Conservation (phyloP, 1,140 invertebrate genomes). For the Dendrolimus punctatus region DNA sequence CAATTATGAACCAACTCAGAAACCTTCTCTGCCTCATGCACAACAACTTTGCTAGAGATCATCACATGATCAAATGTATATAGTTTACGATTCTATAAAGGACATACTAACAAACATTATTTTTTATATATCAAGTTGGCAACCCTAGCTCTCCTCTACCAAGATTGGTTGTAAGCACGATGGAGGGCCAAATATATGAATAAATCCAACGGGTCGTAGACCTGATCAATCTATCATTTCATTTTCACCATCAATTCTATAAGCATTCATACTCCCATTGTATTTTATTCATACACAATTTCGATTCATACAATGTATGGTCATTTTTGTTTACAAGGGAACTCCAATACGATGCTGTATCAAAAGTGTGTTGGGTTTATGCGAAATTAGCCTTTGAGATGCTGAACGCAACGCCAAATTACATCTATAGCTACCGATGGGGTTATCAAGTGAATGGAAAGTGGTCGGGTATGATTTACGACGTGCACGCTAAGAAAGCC, state of each 20-base stretch:
- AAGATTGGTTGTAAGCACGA: no score
- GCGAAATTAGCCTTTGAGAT: conserved; percentile 37
- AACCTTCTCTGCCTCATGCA: no score
- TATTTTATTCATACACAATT: neutral
- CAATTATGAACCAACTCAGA: no score
- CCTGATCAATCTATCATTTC: no score
- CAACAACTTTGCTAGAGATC: no score
- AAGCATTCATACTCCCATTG: neutral
- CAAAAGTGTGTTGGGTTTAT: conserved; percentile 42
- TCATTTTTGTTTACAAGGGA: conserved; percentile 21
- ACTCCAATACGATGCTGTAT: conserved; percentile 35
- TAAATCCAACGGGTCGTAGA: no score
- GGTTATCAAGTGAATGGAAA: conserved; percentile 46
- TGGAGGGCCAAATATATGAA: no score
- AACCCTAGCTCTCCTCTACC: no score
- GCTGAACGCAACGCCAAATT: conserved; percentile 46
- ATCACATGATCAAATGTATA: no score
- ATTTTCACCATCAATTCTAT: neutral
- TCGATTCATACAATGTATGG: neutral
- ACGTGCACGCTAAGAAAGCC: conserved; percentile 69
- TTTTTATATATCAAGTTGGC: no score
- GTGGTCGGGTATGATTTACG: conserved; percentile 61
- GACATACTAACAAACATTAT: no score
- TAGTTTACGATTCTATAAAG: no score
- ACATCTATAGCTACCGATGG: conserved; percentile 47